Percentiles rank a stretch among this genome's conserved stretches.
Conservation (phyloP, 2,888 invertebrate genomes). For the Plebejus anna region DNA sequence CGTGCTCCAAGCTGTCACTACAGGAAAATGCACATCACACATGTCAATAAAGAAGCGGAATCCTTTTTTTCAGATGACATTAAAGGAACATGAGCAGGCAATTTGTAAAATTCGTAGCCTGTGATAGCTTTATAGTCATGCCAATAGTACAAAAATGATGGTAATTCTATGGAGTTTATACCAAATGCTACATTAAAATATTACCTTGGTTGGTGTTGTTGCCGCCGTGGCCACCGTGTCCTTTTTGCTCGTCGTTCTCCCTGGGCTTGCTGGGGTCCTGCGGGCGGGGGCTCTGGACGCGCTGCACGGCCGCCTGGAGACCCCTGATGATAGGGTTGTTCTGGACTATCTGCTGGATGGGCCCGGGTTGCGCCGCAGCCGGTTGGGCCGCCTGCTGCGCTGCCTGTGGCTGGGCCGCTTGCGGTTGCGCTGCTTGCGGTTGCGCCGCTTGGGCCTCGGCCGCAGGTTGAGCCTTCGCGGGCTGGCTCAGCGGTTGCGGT, state of each 20-base stretch:
- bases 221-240: slow-evolving; percentile 37
- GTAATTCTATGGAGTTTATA: not conserved
- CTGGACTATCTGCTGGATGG: slow-evolving; percentile 52
- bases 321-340: slow-evolving; percentile 52
- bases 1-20: slow-evolving; percentile 61
- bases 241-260: slow-evolving; percentile 41
- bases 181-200: not conserved
- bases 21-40: slow-evolving; percentile 37
- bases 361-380: slow-evolving; percentile 38
- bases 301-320: slow-evolving; percentile 50
- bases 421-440: slow-evolving; percentile 30
- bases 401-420: slow-evolving; percentile 30
- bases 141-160: not conserved
- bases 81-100: not conserved
- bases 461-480: not conserved
- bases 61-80: not conserved
- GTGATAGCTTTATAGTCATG: not conserved
- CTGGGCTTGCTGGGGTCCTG: slow-evolving; percentile 50
- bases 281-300: slow-evolving; percentile 48
- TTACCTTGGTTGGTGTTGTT: slow-evolving; percentile 34
- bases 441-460: not conserved
- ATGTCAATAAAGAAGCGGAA: not conserved
- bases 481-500: not conserved
- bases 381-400: slow-evolving; percentile 29
- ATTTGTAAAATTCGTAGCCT: no score